Evolutionary conservation across 1,140 invertebrate genomes (phyloP).

Genomic region (Drosophila varians): DNA sequence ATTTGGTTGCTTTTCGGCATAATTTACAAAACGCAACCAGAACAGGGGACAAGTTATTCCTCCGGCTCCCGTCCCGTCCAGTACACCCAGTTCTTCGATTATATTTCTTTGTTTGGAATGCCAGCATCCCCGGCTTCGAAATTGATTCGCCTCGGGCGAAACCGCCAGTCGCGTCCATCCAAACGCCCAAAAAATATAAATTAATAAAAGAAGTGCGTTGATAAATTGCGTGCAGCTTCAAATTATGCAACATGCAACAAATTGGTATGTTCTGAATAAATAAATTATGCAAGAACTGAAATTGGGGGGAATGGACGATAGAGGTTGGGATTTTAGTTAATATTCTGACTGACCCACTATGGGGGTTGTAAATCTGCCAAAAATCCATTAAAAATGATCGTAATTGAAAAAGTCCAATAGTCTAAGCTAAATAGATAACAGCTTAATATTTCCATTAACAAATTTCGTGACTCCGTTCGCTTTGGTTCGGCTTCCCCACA

Average conservation of each 20-base stretch:
- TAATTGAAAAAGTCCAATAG: background rate
- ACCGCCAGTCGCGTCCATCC: conserved; percentile 1
- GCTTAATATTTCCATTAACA: conserved; percentile 9
- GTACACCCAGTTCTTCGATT: conserved; percentile 35
- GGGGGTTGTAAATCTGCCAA: conserved; percentile 27
- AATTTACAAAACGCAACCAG: conserved; percentile 59
- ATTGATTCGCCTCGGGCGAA: conserved; percentile 43
- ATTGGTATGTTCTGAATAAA: conserved; percentile 38
- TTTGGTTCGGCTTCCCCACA: conserved; percentile 21
- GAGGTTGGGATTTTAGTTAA: background rate
- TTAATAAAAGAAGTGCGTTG: conserved; percentile 40
- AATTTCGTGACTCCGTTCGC: background rate
- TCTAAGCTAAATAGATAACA: conserved; percentile 13
- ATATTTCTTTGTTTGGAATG: conserved; percentile 65
- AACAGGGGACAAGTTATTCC: conserved; percentile 44
- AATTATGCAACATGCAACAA: conserved; percentile 65
- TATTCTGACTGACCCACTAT: conserved; percentile 10
- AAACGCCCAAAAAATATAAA: conserved; percentile 57
- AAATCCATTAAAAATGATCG: conserved; percentile 39
- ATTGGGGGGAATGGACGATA: background rate
- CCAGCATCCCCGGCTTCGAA: conserved; percentile 38
- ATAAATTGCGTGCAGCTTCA: conserved; percentile 43
- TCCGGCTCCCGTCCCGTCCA: conserved; percentile 1
- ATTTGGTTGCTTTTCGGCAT: conserved; percentile 52
- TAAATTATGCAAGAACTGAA: conserved; percentile 38